Conservation (phyloP, 2,888 invertebrate genomes). For the Mythimna impura region DNA sequence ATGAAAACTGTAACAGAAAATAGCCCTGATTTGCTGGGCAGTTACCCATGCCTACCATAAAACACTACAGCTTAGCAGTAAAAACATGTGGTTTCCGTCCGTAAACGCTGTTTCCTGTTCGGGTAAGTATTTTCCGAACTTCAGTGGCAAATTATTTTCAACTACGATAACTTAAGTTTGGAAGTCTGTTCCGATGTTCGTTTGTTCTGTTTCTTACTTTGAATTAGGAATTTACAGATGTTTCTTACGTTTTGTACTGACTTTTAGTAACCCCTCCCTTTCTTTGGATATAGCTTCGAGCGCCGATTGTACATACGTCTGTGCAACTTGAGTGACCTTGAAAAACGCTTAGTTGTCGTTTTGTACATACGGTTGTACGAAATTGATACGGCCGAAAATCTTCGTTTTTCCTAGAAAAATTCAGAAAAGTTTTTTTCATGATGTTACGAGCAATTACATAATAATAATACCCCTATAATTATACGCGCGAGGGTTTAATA, state of each 20-base stretch:
- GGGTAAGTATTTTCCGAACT: slow-evolving; percentile 27
- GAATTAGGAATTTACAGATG: neutral
- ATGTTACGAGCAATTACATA: too few species aligned
- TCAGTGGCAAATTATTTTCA: slow-evolving; percentile 36
- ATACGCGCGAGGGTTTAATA: too few species aligned
- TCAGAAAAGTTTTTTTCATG: too few species aligned
- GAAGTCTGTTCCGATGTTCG: slow-evolving; percentile 11
- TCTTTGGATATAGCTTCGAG: too few species aligned
- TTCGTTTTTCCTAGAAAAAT: too few species aligned
- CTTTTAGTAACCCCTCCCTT: neutral
- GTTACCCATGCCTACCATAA: slow-evolving; percentile 29
- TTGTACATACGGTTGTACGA: too few species aligned
- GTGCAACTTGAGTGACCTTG: too few species aligned
- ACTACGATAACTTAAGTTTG: slow-evolving; percentile 12
- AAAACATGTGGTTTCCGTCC: slow-evolving; percentile 42
- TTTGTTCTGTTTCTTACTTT: neutral
- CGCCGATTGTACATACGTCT: too few species aligned
- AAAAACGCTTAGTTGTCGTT: too few species aligned
- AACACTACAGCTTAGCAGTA: slow-evolving; percentile 32
- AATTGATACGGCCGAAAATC: too few species aligned
- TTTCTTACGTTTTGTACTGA: neutral
- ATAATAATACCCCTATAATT: too few species aligned
- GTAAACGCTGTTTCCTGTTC: slow-evolving; percentile 31
- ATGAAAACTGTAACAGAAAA: slow-evolving; percentile 20
- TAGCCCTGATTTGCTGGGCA: slow-evolving; percentile 18